Evolutionary conservation across 2,888 invertebrate genomes (phyloP).

Genomic region (Pristionchus arcanus): DNA sequence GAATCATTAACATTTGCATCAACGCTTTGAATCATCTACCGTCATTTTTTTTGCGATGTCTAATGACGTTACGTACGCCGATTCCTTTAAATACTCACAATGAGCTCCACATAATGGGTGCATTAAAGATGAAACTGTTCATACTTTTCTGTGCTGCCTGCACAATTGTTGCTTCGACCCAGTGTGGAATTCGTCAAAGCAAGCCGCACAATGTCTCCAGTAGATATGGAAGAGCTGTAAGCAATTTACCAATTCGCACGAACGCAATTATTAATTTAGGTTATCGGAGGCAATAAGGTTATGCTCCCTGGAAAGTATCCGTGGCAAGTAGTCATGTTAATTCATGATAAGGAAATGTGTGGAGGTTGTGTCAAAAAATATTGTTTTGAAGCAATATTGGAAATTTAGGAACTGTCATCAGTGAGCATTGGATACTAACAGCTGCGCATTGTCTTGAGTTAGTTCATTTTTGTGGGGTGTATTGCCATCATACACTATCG

Average conservation of each 20-base stretch:
- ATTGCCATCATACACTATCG: no score
- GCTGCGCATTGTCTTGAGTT: not conserved
- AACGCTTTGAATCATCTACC: no score
- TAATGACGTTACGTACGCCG: no score
- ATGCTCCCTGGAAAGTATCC: not conserved
- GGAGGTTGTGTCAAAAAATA: not conserved
- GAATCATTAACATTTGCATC: no score
- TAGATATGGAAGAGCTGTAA: not conserved
- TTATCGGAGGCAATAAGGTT: not conserved
- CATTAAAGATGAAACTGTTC: not conserved
- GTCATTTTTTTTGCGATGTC: no score
- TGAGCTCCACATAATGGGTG: not conserved
- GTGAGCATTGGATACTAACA: not conserved
- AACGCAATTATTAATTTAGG: not conserved
- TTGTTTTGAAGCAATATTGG: not conserved
- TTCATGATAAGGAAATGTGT: not conserved
- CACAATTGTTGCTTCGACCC: not conserved
- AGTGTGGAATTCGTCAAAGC: not conserved
- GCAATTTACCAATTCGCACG: not conserved
- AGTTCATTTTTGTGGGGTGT: not conserved
- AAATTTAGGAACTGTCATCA: not conserved
- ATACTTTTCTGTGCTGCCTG: not conserved
- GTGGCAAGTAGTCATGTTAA: not conserved
- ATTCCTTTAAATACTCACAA: no score
- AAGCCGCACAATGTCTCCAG: not conserved